Percentiles rank a stretch among this genome's conserved stretches.
Conservation (phyloP, 2,113 vertebrate genomes). For the Petroica traversi region DNA sequence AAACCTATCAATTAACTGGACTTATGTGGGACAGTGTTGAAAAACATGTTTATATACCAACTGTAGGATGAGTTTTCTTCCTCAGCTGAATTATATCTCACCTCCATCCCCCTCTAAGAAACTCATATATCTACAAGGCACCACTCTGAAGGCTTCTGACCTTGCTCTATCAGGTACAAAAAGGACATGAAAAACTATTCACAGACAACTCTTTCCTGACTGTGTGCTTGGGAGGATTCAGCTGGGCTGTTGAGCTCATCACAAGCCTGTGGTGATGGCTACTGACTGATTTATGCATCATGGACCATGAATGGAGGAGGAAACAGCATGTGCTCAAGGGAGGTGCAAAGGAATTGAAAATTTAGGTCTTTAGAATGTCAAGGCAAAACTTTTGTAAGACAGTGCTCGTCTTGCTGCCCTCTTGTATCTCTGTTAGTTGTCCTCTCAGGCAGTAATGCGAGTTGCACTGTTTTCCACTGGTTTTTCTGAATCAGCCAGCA, state of each 20-base stretch:
- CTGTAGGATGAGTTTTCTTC: not conserved
- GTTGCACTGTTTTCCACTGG: not conserved
- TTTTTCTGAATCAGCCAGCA: not conserved
- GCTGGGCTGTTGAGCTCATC: not conserved
- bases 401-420: not conserved
- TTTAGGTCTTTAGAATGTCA: not conserved
- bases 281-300: not conserved
- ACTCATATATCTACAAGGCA: not conserved
- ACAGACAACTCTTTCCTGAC: not conserved
- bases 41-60: not conserved
- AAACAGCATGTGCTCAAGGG: not conserved
- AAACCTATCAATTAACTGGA: not conserved
- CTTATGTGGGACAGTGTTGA: not conserved
- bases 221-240: not conserved
- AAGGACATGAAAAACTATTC: not conserved
- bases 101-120: not conserved
- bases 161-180: not conserved
- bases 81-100: not conserved
- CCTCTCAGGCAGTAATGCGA: not conserved
- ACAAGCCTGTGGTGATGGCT: not conserved
- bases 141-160: not conserved
- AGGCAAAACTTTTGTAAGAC: not conserved
- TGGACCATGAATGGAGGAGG: not conserved
- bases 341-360: not conserved
- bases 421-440: not conserved